Evolutionary conservation across 2,113 vertebrate species (phyloP).

Genomic region (Helogale parvula): DNA sequence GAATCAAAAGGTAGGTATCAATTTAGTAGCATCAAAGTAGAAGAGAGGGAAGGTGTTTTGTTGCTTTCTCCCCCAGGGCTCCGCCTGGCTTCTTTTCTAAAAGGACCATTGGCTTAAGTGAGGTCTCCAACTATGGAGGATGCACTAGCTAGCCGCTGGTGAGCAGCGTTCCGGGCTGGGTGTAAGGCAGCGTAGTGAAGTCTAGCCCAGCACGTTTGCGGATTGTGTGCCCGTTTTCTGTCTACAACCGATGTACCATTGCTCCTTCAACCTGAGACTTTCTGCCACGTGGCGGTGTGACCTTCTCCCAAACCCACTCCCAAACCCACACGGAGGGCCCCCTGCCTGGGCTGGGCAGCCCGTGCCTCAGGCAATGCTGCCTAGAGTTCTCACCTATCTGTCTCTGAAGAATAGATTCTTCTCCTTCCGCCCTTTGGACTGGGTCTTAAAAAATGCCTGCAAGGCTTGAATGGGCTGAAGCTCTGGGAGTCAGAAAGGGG

Average conservation of each 20-base stretch:
- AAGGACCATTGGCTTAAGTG: not conserved
- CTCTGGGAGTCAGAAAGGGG: not conserved
- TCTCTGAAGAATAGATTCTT: not conserved
- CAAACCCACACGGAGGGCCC: not conserved
- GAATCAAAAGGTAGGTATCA: not conserved
- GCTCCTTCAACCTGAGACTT: not conserved
- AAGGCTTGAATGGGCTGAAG: not conserved
- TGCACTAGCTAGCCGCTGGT: fast-evolving
- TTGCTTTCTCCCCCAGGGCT: not conserved
- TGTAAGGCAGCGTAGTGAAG: too few species aligned
- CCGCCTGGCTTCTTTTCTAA: not conserved
- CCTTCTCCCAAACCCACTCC: not conserved
- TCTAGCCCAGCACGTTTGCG: not conserved
- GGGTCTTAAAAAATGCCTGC: not conserved
- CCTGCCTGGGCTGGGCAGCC: not conserved
- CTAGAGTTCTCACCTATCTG: not conserved
- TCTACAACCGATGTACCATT: not conserved
- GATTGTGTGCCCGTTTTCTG: not conserved
- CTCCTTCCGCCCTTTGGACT: not conserved
- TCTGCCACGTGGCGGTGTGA: too few species aligned
- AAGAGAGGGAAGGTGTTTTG: not conserved
- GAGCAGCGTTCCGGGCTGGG: not conserved
- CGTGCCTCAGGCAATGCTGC: not conserved
- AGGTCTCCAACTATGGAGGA: not conserved
- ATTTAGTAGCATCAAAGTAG: not conserved